These are phyloP conservation scores for Pogonus chalceus DNA, from an alignment of 1,140 invertebrate species.

Conservation along the genomic window DNA sequence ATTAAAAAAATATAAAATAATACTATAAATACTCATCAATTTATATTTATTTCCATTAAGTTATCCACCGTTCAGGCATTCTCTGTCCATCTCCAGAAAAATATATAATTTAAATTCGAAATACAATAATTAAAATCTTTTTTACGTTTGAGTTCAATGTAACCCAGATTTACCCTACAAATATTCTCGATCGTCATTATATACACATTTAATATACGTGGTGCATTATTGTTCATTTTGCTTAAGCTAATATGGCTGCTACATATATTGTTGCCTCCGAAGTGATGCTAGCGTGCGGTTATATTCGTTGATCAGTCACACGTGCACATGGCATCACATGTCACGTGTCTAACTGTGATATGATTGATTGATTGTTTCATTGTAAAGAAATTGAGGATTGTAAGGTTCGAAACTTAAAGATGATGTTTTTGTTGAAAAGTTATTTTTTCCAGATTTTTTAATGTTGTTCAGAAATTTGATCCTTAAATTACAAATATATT, in stretches of 20 bases:
- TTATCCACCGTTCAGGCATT: neutral
- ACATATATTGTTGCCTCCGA: neutral
- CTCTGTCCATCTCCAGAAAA: neutral
- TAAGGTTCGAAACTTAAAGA: too few relatives aligned
- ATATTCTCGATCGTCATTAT: neutral
- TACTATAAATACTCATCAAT: too few relatives aligned
- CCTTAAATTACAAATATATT: too few relatives aligned
- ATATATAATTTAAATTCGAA: neutral
- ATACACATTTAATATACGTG: neutral
- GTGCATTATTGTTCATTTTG: neutral
- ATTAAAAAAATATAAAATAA: too few relatives aligned
- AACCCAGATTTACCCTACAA: too few relatives aligned
- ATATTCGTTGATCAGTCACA: neutral
- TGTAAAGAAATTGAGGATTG: neutral
- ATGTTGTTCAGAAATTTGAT: too few relatives aligned
- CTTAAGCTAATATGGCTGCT: neutral
- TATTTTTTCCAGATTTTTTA: too few relatives aligned
- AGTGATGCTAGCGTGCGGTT: neutral
- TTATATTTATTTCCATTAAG: too few relatives aligned
- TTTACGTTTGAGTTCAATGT: too few relatives aligned
- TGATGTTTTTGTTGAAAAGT: too few relatives aligned
- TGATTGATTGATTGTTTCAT: slow-evolving; percentile 6
- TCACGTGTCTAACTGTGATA: neutral
- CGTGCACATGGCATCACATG: neutral
- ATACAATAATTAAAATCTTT: too few relatives aligned